Conservation (phyloP, 2,888 invertebrate genomes). For the Colletes collaris region DNA sequence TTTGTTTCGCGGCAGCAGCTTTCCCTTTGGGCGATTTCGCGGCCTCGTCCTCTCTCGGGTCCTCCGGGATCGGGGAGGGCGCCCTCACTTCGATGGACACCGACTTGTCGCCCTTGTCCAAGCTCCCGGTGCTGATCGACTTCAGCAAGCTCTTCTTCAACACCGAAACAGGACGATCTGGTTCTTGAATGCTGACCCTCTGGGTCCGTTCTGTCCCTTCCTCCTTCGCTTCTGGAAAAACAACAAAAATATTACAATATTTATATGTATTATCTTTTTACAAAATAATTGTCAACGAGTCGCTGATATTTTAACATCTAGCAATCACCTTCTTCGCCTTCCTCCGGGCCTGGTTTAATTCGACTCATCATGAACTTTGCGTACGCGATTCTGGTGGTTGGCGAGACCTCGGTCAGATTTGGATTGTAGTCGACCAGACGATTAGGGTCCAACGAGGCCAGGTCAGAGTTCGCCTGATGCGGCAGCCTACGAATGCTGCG, state of each 20-base stretch:
- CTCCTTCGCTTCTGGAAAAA: too few relatives aligned
- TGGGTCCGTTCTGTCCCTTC: slow-evolving; percentile 31
- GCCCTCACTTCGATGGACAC: slow-evolving; percentile 66
- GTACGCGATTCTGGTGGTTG: slow-evolving; percentile 92
- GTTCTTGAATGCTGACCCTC: slow-evolving; percentile 60
- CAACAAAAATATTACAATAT: not conserved
- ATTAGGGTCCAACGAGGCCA: slow-evolving; percentile 89
- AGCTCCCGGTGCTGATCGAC: slow-evolving; percentile 61
- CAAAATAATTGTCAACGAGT: too few relatives aligned
- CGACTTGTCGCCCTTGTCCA: slow-evolving; percentile 58
- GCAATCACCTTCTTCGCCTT: slow-evolving; percentile 16
- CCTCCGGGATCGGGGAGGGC: slow-evolving; percentile 86
- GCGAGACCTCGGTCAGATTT: slow-evolving; percentile 89
- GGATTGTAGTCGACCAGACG: slow-evolving; percentile 93
- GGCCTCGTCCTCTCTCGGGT: slow-evolving; percentile 84
- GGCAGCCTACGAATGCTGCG: slow-evolving; percentile 90
- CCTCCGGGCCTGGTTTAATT: slow-evolving; percentile 76
- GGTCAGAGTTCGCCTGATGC: slow-evolving; percentile 86
- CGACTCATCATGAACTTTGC: slow-evolving; percentile 94
- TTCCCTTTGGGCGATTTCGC: slow-evolving; percentile 74
- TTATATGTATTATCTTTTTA: too few relatives aligned
- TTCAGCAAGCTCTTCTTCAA: slow-evolving; percentile 73
- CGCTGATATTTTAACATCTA: too few relatives aligned
- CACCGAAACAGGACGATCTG: not conserved
- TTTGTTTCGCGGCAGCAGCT: slow-evolving; percentile 80